Conservation (phyloP, 2,113 vertebrate genomes). For the Leucoraja erinaceus region DNA sequence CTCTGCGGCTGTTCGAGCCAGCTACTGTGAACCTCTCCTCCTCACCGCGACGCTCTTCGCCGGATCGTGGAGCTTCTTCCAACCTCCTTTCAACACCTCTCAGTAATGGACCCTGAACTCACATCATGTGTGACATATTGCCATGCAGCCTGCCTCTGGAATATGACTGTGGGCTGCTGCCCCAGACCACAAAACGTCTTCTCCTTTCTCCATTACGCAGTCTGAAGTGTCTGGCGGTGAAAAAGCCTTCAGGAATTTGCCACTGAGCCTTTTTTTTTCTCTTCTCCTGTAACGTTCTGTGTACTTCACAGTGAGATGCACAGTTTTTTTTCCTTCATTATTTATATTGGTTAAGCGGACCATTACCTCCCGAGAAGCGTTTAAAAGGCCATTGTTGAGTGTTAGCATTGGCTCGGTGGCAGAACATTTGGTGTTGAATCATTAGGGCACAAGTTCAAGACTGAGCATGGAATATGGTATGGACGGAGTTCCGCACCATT, state of each 20-base stretch:
- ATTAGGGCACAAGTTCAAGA: neutral
- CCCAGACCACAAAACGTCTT: slow-evolving; percentile 33
- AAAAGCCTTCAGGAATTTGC: slow-evolving; percentile 26
- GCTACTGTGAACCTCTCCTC: neutral
- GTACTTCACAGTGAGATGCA: neutral
- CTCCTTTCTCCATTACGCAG: slow-evolving; percentile 31
- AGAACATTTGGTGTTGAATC: neutral
- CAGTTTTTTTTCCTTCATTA: neutral
- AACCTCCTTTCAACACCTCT: slow-evolving; percentile 14
- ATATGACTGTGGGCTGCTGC: slow-evolving; percentile 20
- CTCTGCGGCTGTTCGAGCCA: neutral
- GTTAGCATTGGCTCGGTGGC: neutral
- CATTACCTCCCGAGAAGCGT: neutral
- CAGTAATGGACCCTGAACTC: slow-evolving; percentile 14
- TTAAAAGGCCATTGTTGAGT: slow-evolving; percentile 22
- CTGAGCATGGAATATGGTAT: neutral
- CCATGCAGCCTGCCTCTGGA: slow-evolving; percentile 28
- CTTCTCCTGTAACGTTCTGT: neutral
- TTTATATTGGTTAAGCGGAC: slow-evolving; percentile 14
- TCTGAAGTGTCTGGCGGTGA: neutral
- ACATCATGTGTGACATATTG: slow-evolving; percentile 29
- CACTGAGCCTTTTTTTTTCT: neutral
- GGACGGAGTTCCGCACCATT: neutral
- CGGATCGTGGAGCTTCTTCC: neutral
- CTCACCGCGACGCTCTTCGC: neutral